Percentiles rank a stretch among this genome's conserved stretches.
Evolutionary conservation across 2,797 vertebrate species (phyloP).

Genomic region (Xiphorhynchus erythropygius): DNA sequence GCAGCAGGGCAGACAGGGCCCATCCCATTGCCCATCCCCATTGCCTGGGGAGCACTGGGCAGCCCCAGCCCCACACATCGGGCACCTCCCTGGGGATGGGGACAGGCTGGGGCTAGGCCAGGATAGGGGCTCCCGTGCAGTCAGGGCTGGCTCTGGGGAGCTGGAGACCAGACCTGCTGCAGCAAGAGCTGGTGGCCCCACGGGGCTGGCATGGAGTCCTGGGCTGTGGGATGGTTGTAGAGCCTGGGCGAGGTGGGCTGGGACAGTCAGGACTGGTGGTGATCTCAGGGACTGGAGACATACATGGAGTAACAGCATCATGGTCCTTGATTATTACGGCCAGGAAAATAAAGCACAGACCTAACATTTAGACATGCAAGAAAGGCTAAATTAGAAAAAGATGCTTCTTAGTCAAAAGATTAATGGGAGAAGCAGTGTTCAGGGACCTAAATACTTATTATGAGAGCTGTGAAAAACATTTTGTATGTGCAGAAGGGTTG

Average conservation of each 20-base stretch:
- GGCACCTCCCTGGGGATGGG: not conserved
- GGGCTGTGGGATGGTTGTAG: accelerated
- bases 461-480: not conserved
- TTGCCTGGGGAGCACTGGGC: not conserved
- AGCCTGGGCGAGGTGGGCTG: accelerated
- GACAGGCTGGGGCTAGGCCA: no score
- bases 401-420: not conserved
- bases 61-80: not conserved
- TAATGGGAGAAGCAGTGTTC: not conserved
- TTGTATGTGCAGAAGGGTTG: not conserved
- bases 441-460: not conserved
- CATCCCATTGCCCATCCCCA: not conserved
- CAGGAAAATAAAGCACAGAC: not conserved
- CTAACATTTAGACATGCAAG: not conserved
- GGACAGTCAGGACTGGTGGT: not conserved
- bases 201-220: not conserved
- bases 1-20: not conserved
- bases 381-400: not conserved
- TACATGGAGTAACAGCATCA: not conserved
- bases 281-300: no score
- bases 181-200: not conserved
- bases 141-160: not conserved
- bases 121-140: not conserved
- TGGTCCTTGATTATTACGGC: not conserved
- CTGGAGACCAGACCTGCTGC: not conserved